Evolutionary conservation across 2,888 invertebrate genomes (phyloP).

Genomic region (Eupithecia insigniata): DNA sequence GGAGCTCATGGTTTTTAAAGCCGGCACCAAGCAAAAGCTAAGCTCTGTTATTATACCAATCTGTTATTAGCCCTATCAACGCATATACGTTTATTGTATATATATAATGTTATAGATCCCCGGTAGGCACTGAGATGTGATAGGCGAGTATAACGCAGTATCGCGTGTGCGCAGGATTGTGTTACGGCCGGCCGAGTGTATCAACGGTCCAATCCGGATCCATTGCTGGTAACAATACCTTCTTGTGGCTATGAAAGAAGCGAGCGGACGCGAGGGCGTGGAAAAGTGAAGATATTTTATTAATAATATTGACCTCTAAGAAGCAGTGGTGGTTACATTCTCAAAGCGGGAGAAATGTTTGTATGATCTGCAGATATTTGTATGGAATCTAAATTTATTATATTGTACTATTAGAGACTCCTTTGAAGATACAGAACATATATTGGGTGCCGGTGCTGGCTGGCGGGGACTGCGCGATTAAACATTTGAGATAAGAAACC

Average conservation of each 20-base stretch:
- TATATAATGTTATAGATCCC: constrained; percentile 12
- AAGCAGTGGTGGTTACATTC: too few species aligned
- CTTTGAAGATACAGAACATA: too few species aligned
- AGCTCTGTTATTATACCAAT: too few species aligned
- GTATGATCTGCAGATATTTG: too few species aligned
- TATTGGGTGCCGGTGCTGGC: too few species aligned
- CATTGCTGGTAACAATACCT: constrained; percentile 83
- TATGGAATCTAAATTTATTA: too few species aligned
- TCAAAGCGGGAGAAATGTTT: too few species aligned
- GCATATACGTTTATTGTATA: neutral
- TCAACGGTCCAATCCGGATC: constrained; percentile 83
- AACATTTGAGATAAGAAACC: too few species aligned
- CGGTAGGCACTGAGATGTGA: constrained; percentile 54
- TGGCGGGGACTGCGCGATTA: too few species aligned
- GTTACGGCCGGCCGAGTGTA: constrained; percentile 80
- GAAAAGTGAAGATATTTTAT: neutral
- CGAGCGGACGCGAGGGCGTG: constrained; percentile 23
- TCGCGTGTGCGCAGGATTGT: constrained; percentile 77
- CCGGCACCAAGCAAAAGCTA: too few species aligned
- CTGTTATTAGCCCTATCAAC: neutral
- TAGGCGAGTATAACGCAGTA: constrained; percentile 74
- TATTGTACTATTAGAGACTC: too few species aligned
- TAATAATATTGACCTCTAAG: neutral
- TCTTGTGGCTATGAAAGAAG: constrained; percentile 51
- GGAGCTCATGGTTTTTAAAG: too few species aligned